Evolutionary conservation across 2,888 invertebrate species (phyloP).

Genomic region (Gortyna flavago): DNA sequence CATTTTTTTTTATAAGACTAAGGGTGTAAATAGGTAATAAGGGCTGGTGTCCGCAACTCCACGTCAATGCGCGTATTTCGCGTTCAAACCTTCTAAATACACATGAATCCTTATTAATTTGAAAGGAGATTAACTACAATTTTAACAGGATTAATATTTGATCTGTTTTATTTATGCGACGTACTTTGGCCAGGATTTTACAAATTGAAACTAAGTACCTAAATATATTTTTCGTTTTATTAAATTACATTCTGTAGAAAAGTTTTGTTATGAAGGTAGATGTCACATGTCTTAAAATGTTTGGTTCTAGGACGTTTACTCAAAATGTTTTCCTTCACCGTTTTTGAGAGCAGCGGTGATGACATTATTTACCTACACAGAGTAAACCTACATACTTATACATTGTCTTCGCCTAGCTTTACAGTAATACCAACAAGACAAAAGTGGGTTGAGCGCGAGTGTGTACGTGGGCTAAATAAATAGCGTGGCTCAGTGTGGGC

Average conservation of each 20-base stretch:
- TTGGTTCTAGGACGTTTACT: no score
- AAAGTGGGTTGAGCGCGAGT: conserved; percentile 41
- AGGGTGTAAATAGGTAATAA: no score
- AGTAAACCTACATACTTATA: neutral
- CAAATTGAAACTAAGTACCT: conserved; percentile 33
- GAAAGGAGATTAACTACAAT: conserved; percentile 17
- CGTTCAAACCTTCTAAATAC: neutral
- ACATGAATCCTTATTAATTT: neutral
- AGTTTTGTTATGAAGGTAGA: neutral
- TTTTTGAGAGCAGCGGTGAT: no score
- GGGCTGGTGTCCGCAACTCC: no score
- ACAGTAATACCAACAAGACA: conserved; percentile 32
- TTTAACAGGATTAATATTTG: conserved; percentile 31
- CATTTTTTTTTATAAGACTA: no score
- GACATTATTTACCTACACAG: no score
- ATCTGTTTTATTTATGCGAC: neutral
- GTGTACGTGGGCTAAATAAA: conserved; percentile 36
- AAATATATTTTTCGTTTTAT: conserved; percentile 18
- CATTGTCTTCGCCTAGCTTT: conserved; percentile 31
- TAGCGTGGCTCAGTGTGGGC: conserved; percentile 14
- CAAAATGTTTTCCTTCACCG: no score
- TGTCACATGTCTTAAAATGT: no score
- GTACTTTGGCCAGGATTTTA: conserved; percentile 26
- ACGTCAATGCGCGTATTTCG: no score
- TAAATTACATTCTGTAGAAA: neutral